Evolutionary conservation across 2,888 invertebrate genomes (phyloP), one percentile per base, ranked within the genome.

Genomic region (Drosophila picticornis): DNA sequence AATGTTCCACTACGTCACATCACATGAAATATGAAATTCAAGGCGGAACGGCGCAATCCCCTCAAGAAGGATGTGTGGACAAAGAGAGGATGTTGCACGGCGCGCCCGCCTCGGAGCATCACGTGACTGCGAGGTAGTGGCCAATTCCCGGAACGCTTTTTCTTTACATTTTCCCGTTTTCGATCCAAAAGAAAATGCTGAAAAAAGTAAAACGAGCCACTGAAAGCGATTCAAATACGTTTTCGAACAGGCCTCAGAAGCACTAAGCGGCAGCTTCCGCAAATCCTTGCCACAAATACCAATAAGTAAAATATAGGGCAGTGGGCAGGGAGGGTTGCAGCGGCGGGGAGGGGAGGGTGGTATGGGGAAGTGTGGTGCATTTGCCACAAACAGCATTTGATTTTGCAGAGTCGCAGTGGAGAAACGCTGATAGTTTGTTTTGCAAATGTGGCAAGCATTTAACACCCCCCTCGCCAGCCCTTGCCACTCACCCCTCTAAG

Each of bases 1-100:
- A 91, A 91, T 92, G 91, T 92, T 92, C 92, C 92, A 92, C 92
- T 92, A 92, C 92, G 92, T 92, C 92, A 92, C 92, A 92, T 92
- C 92, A 92, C 92, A 92, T 91, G 92, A 91, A 85, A 71, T 91
- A 83, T 88, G 76, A 64, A 77, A 71, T 73, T 25, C 46, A 71
- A 67, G 67, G 67, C 72, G 63, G 57, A 46, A 31, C 50, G 63
- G 51, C 59, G 51, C 53, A 40, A 31, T 22, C 48, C 32, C 9
- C 19, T 22, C 52, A 51, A 25, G 11, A 6, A 29, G 29, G 32
- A 7, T 16, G 32, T 16, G 32, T 11, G 13, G 48, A 6, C 13
- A 27, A 31, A 32, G 13, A 34, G 55, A 48, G n/a, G 38, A 31
- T 31, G 9, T 27, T 4, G 48, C 48, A 46, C 46, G 16, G 16